Evolutionary conservation across 2,113 vertebrate species (phyloP).

Genomic region (Conger conger): DNA sequence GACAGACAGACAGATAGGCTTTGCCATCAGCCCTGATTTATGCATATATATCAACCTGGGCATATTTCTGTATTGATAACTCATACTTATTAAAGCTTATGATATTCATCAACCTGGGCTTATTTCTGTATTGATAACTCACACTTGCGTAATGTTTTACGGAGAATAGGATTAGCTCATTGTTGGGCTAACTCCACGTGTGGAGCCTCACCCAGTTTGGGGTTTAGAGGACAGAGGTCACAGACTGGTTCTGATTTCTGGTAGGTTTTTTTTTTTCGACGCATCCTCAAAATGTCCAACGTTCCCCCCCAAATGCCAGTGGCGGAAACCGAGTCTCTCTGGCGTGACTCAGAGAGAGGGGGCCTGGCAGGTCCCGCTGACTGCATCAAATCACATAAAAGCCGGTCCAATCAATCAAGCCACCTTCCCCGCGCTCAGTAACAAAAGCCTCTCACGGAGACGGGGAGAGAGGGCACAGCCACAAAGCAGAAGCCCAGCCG

Average conservation of each 20-base stretch:
- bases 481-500: neutral
- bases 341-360: neutral
- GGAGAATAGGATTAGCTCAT: neutral
- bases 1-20: neutral
- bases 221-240: neutral
- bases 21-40: no score
- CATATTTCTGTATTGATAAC: no score
- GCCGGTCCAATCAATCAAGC: neutral
- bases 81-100: no score
- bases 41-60: no score
- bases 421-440: neutral
- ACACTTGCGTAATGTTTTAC: neutral
- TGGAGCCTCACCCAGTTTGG: neutral
- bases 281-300: neutral
- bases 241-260: constrained; percentile 8
- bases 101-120: no score
- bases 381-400: neutral
- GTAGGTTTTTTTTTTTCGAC: neutral
- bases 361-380: neutral
- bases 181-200: neutral
- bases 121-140: no score
- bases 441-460: neutral
- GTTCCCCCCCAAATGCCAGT: neutral
- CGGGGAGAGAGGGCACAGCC: neutral
- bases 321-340: neutral